phyloP scores from a whole-genome alignment of 2,888 invertebrate genomes.

The Mantis religiosa region DNA sequence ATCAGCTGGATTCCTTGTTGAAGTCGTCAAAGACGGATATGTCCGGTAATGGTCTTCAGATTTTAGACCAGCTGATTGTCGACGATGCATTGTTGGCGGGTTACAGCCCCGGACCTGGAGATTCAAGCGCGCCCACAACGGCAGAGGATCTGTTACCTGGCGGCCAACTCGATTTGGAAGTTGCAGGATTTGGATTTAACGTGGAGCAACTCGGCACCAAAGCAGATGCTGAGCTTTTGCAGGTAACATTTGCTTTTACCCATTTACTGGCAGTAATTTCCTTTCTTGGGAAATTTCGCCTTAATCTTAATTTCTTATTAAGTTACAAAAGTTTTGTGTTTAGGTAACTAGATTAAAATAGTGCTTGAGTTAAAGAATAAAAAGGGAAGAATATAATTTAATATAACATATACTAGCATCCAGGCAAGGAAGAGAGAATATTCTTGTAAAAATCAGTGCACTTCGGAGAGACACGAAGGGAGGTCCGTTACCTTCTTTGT shows the following conservation, averaged over 20 bases:
- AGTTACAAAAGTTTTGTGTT: too few species aligned
- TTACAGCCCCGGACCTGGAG: background rate
- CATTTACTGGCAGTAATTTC: too few species aligned
- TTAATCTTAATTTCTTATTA: too few species aligned
- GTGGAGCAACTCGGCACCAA: background rate
- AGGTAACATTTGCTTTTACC: background rate
- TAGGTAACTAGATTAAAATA: too few species aligned
- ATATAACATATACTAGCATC: too few species aligned
- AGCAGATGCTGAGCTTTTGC: background rate
- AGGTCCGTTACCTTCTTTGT: too few species aligned
- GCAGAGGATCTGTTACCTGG: background rate
- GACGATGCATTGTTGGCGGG: background rate
- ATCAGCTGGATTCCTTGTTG: background rate
- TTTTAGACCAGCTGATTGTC: slow-evolving; percentile 2
- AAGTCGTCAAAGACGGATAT: background rate
- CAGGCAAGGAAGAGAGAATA: too few species aligned
- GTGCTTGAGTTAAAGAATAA: too few species aligned
- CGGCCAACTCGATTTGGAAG: background rate
- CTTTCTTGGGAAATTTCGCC: too few species aligned
- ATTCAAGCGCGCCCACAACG: background rate
- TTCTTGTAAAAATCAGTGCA: too few species aligned
- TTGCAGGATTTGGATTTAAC: background rate
- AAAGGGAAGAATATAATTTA: too few species aligned
- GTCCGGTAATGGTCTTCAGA: background rate
- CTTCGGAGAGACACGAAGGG: too few species aligned